Evolutionary conservation across 2,797 vertebrate genomes (phyloP), one percentile per base, ranked within the genome.

Genomic region (Euthynnus affinis): DNA sequence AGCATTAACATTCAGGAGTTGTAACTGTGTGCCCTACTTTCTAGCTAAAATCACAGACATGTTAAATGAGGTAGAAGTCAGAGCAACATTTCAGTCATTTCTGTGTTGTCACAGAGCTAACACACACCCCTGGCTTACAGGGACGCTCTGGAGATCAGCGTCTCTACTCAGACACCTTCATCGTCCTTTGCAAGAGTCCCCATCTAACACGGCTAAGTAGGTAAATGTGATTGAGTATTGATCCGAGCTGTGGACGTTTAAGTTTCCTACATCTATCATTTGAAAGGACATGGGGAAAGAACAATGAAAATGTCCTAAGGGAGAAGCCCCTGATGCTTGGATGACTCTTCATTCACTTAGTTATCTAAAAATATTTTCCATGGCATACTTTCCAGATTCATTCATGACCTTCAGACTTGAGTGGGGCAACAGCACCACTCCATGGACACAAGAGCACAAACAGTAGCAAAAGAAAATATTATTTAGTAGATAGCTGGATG

Each of bases 171-270:
- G 42, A 85, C 79, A 73, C 56, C 67, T 87, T 76, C 62, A 76
- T 14, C 8, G 83, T 77, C 89, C 83, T 90, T 78, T 85, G 81
- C 3, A 0, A 55, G 71, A 53, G 57, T 71, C 72, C 57, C 40
- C 65, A 22, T 80, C 74, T 60, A 84, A 82, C 84, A 64, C 44
- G 0, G 57, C 80, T 88, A 87, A 91, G 85, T 84, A 89, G 85
- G 87, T 87, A 91, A 90, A 93, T 91, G 88, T 88, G 90, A 92
- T 91, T 88, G 86, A 85, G 57, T 92, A 92, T 93, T 79, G 91
- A 93, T 91, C 74, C 0, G 6, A 46, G 60, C 73, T 29, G 74
- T 25, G 57, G 59, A 65, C 81, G 52, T 78, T 84, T 46, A 72
- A 49, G 56, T 62, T 85, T 79, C 60, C 34, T 42, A 14, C 55